phyloP scores from a whole-genome alignment of 2,797 vertebrate genomes.

The Catostomus latipinnis region DNA sequence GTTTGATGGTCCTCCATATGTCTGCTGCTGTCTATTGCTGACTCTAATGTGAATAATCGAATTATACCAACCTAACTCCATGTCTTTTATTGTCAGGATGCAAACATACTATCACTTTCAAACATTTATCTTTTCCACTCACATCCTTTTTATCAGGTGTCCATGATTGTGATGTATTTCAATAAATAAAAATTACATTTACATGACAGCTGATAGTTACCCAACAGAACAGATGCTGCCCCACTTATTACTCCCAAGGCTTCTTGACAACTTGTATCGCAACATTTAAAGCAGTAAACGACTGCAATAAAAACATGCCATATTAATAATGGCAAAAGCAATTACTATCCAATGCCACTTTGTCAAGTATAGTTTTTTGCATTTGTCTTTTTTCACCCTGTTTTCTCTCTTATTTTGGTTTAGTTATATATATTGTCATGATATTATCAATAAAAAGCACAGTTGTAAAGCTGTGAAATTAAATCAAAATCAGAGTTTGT shows the following conservation, averaged over 20 bases:
- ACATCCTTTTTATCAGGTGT: not conserved
- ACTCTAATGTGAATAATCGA: slow-evolving; percentile 11
- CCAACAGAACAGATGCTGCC: slow-evolving; percentile 5
- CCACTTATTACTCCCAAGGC: not conserved
- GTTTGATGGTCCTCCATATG: slow-evolving; percentile 37
- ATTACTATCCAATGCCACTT: not conserved
- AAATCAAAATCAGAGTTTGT: not conserved
- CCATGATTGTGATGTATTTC: not conserved
- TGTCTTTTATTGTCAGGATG: slow-evolving; percentile 1
- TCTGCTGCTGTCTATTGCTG: slow-evolving; percentile 28
- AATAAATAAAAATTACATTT: not conserved
- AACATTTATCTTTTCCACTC: not conserved
- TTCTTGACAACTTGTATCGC: slow-evolving; percentile 13
- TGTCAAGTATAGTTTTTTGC: not conserved
- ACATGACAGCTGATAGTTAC: slow-evolving; percentile 1
- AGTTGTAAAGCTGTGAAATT: too few species aligned
- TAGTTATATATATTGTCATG: too few species aligned
- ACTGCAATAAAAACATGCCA: not conserved
- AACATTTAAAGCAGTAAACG: not conserved
- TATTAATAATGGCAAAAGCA: not conserved
- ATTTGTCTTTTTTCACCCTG: not conserved
- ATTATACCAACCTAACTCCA: not conserved
- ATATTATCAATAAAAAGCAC: too few species aligned
- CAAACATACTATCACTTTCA: not conserved
- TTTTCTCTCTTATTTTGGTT: too few species aligned